Evolutionary conservation across 2,888 invertebrate species (phyloP).

Genomic region (Leptothorax acervorum): DNA sequence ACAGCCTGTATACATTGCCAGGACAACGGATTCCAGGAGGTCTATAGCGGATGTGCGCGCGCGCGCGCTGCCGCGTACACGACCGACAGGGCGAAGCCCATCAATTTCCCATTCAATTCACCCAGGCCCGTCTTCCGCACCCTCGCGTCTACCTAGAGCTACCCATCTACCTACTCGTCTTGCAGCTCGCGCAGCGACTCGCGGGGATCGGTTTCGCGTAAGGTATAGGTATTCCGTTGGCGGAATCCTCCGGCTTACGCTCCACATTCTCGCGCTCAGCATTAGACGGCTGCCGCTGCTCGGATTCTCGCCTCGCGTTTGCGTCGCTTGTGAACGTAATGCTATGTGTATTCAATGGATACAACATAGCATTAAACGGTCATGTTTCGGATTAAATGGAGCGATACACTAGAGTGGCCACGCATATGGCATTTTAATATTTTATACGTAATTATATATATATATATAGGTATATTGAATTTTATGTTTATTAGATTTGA

Average conservation of each 20-base stretch:
- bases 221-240: conserved; percentile 31
- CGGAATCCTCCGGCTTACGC: conserved; percentile 27
- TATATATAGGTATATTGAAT: background rate
- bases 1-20: conserved; percentile 74
- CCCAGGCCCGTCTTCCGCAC: conserved; percentile 69
- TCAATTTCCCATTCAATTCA: conserved; percentile 83
- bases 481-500: background rate
- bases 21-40: conserved; percentile 77
- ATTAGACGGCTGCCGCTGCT: background rate
- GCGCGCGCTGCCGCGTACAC: conserved; percentile 75
- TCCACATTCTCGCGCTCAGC: conserved; percentile 37
- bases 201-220: conserved; percentile 34
- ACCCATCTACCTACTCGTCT: conserved; percentile 35
- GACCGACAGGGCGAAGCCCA: conserved; percentile 80
- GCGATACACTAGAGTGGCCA: background rate
- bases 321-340: background rate
- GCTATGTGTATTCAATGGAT: conserved; percentile 10
- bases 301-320: conserved; percentile 12
- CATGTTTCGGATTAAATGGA: conserved; percentile 1
- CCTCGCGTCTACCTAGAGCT: conserved; percentile 22
- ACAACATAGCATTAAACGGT: background rate
- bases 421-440: background rate
- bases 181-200: conserved; percentile 44
- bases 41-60: conserved; percentile 44
- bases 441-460: background rate